phyloP scores from a whole-genome alignment of 2,888 invertebrate species.

The Ichneumoninae sp. region DNA sequence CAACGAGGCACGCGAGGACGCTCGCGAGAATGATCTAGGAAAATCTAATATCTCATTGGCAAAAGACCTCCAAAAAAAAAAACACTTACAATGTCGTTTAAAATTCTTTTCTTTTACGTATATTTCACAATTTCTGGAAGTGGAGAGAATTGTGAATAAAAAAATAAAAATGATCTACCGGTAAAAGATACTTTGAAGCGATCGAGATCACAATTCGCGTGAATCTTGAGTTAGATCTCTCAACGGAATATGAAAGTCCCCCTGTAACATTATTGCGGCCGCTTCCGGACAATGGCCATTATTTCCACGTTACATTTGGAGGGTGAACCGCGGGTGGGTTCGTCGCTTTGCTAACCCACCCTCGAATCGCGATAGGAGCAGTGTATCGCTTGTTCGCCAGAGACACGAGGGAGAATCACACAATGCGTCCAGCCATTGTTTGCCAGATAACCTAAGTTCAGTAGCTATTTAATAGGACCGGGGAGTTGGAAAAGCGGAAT shows the following conservation, averaged over 20 bases:
- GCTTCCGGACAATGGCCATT: conserved; percentile 55
- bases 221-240: background rate
- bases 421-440: conserved; percentile 59
- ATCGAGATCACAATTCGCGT: background rate
- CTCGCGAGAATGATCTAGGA: background rate
- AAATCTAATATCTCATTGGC: background rate
- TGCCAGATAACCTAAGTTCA: conserved; percentile 73
- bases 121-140: background rate
- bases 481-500: conserved; percentile 63
- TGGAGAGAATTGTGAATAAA: background rate
- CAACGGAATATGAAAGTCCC: conserved; percentile 36
- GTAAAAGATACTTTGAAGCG: conserved; percentile 4
- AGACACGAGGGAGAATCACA: conserved; percentile 37
- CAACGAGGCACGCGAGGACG: background rate
- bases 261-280: conserved; percentile 19
- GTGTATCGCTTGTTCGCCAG: conserved; percentile 33
- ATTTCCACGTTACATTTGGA: conserved; percentile 45
- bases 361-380: conserved; percentile 12
- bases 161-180: background rate
- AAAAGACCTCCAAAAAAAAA: background rate
- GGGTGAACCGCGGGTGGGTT: conserved; percentile 9
- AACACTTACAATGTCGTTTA: too few relatives aligned
- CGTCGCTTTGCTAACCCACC: conserved; percentile 14
- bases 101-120: too few relatives aligned
- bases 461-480: conserved; percentile 72